phyloP scores from a whole-genome alignment of 2,797 vertebrate species.

The Cuniculus paca region DNA sequence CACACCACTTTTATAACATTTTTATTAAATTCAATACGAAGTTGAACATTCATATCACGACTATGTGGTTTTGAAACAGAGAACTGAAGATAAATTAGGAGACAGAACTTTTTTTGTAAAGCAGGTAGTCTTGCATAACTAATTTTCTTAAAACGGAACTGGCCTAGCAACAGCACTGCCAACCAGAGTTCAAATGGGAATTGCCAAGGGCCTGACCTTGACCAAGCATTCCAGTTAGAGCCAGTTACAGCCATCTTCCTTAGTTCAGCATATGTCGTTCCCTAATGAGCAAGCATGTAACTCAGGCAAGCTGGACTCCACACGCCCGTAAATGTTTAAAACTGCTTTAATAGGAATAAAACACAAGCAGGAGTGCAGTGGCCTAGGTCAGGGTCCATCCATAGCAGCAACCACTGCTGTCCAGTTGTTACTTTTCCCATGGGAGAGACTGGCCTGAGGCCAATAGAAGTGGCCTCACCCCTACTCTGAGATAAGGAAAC shows the following conservation, averaged over 20 bases:
- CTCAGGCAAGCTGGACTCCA: neutral
- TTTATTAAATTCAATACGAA: conserved; percentile 38
- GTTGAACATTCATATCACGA: conserved; percentile 50
- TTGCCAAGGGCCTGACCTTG: conserved; percentile 79
- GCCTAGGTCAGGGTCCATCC: neutral
- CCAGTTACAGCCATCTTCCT: conserved; percentile 71
- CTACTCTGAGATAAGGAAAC: neutral
- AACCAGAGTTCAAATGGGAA: conserved; percentile 83
- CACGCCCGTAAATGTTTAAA: conserved; percentile 67
- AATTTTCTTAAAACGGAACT: conserved; percentile 84
- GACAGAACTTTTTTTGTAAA: conserved; percentile 69
- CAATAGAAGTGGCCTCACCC: neutral
- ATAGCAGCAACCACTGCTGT: neutral
- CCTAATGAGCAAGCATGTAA: neutral
- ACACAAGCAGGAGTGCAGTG: neutral
- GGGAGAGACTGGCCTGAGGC: neutral
- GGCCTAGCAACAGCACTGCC: conserved; percentile 84
- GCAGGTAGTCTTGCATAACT: conserved; percentile 85
- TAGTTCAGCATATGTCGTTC: conserved; percentile 39
- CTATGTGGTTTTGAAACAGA: conserved; percentile 77
- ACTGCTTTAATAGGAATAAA: conserved; percentile 39
- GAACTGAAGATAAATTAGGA: conserved; percentile 85
- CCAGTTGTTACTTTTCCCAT: neutral
- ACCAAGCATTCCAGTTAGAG: conserved; percentile 73
- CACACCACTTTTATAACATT: neutral